phyloP scores from a whole-genome alignment of 1,140 invertebrate species.

The Vollenhovia emeryi region DNA sequence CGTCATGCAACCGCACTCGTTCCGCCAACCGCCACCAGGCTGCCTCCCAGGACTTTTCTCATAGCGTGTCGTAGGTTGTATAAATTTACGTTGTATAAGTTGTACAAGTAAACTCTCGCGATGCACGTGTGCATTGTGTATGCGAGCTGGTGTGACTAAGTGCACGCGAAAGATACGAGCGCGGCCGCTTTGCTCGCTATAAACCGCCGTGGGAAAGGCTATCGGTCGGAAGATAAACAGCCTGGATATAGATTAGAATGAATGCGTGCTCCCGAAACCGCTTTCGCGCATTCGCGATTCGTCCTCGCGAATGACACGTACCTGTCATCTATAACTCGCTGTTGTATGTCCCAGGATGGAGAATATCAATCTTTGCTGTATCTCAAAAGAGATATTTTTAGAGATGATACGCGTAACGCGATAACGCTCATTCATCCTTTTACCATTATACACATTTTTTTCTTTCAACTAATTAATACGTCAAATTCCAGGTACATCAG shows the following conservation, averaged over 20 bases:
- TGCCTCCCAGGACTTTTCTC: conserved; percentile 70
- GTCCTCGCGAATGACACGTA: background rate
- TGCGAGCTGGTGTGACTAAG: conserved; percentile 61
- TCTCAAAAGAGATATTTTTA: no score
- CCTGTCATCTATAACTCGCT: background rate
- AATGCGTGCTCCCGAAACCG: background rate
- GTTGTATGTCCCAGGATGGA: no score
- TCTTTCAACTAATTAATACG: no score
- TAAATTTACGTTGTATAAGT: conserved; percentile 50
- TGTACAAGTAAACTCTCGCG: conserved; percentile 40
- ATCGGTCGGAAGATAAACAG: conserved; percentile 81
- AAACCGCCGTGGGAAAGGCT: conserved; percentile 80
- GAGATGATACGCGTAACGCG: no score
- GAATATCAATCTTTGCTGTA: no score
- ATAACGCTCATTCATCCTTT: no score
- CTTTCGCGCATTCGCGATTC: no score
- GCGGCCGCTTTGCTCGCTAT: conserved; percentile 68
- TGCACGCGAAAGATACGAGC: conserved; percentile 75
- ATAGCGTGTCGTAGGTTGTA: conserved; percentile 65
- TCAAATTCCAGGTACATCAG: background rate
- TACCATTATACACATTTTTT: no score
- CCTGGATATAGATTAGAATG: conserved; percentile 47
- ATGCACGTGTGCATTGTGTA: conserved; percentile 54
- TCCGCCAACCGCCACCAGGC: conserved; percentile 69
- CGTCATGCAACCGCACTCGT: conserved; percentile 68